Evolutionary conservation across 2,888 invertebrate species (phyloP).

Genomic region (Pristionchus entomophagus): DNA sequence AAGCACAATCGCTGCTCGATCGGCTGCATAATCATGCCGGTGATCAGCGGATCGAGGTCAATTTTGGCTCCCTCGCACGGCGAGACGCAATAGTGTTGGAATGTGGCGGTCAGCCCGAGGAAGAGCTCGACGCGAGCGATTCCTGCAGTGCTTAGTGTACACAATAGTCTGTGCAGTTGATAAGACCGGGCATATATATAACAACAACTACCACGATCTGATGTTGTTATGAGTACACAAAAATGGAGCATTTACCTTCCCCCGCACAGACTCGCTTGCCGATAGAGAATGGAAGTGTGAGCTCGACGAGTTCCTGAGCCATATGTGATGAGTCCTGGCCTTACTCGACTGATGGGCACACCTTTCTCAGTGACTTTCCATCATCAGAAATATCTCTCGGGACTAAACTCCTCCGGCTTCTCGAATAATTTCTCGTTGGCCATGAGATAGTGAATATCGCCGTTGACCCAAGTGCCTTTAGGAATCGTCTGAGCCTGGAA

Average conservation of each 20-base stretch:
- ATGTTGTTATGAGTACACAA: no score
- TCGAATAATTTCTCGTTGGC: background rate
- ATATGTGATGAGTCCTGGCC: no score
- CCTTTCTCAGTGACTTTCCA: background rate
- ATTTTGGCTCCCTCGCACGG: background rate
- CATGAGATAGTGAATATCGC: constrained; percentile 12
- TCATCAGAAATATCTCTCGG: background rate
- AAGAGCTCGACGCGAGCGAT: constrained; percentile 10
- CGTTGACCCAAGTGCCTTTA: constrained; percentile 13
- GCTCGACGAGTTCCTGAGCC: background rate
- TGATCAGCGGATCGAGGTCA: background rate
- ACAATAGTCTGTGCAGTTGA: background rate
- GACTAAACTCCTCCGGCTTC: background rate
- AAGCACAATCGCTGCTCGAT: background rate
- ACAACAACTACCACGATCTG: no score
- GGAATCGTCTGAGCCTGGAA: constrained; percentile 10
- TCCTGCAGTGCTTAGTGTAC: background rate
- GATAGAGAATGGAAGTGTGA: background rate
- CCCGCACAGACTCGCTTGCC: background rate
- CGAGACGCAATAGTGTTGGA: background rate
- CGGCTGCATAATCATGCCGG: background rate
- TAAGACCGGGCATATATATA: no score
- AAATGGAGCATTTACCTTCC: background rate
- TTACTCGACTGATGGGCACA: no score
- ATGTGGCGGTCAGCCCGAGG: constrained; percentile 14